Evolutionary conservation across 1,140 invertebrate species (phyloP).

Genomic region (Lucilia sericata): DNA sequence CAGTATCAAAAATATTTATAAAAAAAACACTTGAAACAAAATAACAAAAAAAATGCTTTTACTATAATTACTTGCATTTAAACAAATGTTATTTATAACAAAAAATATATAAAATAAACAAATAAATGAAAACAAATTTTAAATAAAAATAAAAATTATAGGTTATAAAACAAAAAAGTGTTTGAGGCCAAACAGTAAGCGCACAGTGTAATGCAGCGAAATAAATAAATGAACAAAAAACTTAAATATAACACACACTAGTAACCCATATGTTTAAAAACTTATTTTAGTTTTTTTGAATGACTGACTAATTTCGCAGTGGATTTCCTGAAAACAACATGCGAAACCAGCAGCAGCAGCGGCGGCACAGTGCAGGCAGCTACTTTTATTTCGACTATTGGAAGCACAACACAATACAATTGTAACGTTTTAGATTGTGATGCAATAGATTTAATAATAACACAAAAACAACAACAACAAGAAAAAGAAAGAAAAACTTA

Average conservation of each 20-base stretch:
- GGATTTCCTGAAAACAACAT: not conserved
- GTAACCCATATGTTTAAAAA: conserved; percentile 9
- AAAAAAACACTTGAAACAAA: not conserved
- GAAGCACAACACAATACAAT: conserved; percentile 1
- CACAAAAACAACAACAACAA: not conserved
- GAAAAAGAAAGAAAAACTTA: too few species aligned
- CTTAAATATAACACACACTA: not conserved
- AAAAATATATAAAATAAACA: not conserved
- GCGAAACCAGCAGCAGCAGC: not conserved
- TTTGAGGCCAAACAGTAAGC: not conserved
- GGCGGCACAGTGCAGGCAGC: too few species aligned
- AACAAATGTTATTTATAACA: not conserved
- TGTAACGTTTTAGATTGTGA: not conserved
- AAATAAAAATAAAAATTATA: not conserved
- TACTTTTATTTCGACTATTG: not conserved
- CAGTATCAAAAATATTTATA: not conserved
- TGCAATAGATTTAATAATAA: not conserved
- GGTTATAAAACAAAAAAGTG: not conserved
- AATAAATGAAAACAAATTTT: conserved; percentile 11
- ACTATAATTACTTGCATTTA: conserved; percentile 10
- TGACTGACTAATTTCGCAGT: not conserved
- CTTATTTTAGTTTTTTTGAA: not conserved
- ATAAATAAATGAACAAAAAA: too few species aligned
- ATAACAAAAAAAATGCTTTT: conserved; percentile 10
- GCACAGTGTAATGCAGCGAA: not conserved